Evolutionary conservation across 2,113 vertebrate species (phyloP).

Genomic region (Buteo buteo): DNA sequence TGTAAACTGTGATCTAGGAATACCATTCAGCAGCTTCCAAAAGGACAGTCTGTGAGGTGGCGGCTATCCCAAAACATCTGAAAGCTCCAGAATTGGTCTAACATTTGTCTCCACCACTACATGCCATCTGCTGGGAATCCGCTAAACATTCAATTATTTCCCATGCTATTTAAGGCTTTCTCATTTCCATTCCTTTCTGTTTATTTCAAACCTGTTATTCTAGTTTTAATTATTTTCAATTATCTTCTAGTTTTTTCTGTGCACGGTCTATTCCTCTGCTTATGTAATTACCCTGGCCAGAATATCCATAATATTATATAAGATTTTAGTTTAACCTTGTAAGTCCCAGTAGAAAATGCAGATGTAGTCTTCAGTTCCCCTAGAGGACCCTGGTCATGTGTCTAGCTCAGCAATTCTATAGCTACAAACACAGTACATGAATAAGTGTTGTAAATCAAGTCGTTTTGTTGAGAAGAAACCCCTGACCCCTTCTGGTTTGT

Average conservation of each 20-base stretch:
- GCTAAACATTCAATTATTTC: neutral
- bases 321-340: neutral
- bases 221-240: neutral
- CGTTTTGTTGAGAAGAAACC: neutral
- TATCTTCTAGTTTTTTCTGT: neutral
- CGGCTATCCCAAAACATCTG: neutral
- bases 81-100: neutral
- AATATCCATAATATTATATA: neutral
- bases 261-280: neutral
- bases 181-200: neutral
- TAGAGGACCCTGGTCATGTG: neutral
- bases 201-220: neutral
- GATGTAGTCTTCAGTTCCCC: neutral
- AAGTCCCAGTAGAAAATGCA: neutral
- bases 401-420: neutral
- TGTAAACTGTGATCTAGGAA: neutral
- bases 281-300: neutral
- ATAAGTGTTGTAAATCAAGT: neutral
- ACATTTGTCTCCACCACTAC: neutral
- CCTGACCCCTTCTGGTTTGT: neutral
- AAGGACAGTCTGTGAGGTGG: neutral
- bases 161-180: neutral
- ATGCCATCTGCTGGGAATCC: neutral
- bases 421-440: neutral
- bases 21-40: neutral